Evolutionary conservation across 2,888 invertebrate genomes (phyloP).

Genomic region (Andrena bicolor): DNA sequence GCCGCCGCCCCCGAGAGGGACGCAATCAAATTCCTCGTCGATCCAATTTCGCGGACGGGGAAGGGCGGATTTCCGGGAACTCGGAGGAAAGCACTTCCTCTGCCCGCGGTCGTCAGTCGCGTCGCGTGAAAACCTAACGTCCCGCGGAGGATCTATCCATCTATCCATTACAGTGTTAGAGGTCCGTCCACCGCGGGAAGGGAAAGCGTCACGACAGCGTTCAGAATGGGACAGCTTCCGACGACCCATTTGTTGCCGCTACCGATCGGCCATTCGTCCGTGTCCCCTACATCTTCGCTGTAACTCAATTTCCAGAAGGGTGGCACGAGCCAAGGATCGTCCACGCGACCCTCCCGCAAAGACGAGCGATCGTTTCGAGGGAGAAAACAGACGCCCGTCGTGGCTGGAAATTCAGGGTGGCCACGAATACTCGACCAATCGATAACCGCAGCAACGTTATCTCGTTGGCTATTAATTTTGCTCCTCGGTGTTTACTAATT

Average conservation of each 20-base stretch:
- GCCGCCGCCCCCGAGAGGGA: not conserved
- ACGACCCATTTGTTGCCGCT: constrained; percentile 41
- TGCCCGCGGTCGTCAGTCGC: not conserved
- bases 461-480: constrained; percentile 40
- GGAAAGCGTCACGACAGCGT: constrained; percentile 35
- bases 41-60: constrained; percentile 7
- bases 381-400: not conserved
- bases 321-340: not conserved
- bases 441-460: constrained; percentile 44
- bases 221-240: constrained; percentile 15
- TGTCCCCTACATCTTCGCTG: constrained; percentile 22
- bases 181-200: constrained; percentile 20
- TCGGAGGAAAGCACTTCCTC: not conserved
- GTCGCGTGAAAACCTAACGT: not conserved
- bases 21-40: constrained; percentile 10
- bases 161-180: constrained; percentile 44
- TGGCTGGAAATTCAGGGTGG: not conserved
- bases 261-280: constrained; percentile 14
- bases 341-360: not conserved
- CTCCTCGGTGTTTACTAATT: constrained; percentile 40
- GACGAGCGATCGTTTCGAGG: constrained; percentile 5
- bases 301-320: constrained; percentile 8
- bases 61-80: constrained; percentile 23
- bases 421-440: constrained; percentile 15
- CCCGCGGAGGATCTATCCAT: constrained; percentile 6